Evolutionary conservation across 1,140 invertebrate genomes (phyloP).

Genomic region (Atta colombica): DNA sequence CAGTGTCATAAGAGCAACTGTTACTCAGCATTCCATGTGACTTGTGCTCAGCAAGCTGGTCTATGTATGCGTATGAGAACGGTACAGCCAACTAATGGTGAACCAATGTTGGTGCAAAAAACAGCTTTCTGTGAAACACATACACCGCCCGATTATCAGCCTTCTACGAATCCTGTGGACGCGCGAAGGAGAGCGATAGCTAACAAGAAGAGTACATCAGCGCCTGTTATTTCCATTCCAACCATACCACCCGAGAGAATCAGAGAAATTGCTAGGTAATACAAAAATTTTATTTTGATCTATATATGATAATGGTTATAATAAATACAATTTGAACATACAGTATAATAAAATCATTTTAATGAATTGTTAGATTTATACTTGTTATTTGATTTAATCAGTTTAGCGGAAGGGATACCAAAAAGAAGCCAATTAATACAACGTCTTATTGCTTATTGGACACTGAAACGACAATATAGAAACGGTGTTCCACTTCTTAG

Average conservation of each 20-base stretch:
- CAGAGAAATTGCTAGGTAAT: slow-evolving; percentile 91
- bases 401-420: slow-evolving; percentile 87
- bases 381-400: slow-evolving; percentile 56
- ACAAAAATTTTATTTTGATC: background rate
- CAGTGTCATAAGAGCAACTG: slow-evolving; percentile 99
- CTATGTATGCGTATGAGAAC: slow-evolving; percentile 98
- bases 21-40: slow-evolving; percentile 99
- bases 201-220: slow-evolving; percentile 94
- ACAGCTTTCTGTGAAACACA: slow-evolving; percentile 98
- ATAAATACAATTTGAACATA: background rate
- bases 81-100: slow-evolving; percentile 90
- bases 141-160: slow-evolving; percentile 92
- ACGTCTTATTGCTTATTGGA: slow-evolving; percentile 96
- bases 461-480: slow-evolving; percentile 96
- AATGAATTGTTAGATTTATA: slow-evolving; percentile 15
- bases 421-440: slow-evolving; percentile 96
- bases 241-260: slow-evolving; percentile 96
- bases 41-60: slow-evolving; percentile 98
- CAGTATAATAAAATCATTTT: background rate
- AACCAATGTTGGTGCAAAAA: slow-evolving; percentile 95
- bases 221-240: slow-evolving; percentile 97
- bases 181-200: slow-evolving; percentile 89
- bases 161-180: slow-evolving; percentile 85
- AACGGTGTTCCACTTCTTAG: slow-evolving; percentile 98
- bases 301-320: background rate